phyloP scores from a whole-genome alignment of 2,888 invertebrate genomes.

The Troglohyphantes excavatus region DNA sequence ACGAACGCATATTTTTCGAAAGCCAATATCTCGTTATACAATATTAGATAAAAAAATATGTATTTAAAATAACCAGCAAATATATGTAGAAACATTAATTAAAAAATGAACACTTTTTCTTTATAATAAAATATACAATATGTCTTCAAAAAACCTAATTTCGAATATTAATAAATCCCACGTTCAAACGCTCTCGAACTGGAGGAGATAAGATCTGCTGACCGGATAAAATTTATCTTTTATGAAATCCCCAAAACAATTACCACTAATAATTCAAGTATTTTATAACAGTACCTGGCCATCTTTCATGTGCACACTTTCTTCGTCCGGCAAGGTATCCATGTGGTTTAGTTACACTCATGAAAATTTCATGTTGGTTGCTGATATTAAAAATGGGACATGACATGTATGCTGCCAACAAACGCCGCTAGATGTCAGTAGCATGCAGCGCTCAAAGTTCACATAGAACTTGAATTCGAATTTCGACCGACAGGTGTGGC shows the following conservation, averaged over 20 bases:
- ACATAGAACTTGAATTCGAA: conserved; percentile 16
- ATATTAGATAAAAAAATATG: no score
- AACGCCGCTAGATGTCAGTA: conserved; percentile 63
- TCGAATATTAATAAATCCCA: not conserved
- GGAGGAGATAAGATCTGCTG: not conserved
- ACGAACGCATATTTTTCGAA: no score
- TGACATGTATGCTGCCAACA: conserved; percentile 58
- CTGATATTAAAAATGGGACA: conserved; percentile 27
- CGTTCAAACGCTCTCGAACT: not conserved
- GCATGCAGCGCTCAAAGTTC: conserved; percentile 46
- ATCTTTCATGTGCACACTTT: conserved; percentile 51
- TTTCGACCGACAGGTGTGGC: not conserved
- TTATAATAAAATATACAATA: no score
- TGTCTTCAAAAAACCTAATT: not conserved
- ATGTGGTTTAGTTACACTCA: conserved; percentile 30
- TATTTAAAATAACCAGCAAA: no score
- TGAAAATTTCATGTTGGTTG: conserved; percentile 63
- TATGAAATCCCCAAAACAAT: not conserved
- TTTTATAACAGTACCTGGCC: conserved; percentile 50
- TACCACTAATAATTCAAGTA: not conserved
- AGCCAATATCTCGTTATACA: no score
- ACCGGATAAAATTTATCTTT: not conserved
- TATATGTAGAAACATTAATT: no score
- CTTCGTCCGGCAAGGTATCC: conserved; percentile 45
- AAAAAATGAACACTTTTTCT: no score